Evolutionary conservation across 2,797 vertebrate species (phyloP).

Genomic region (Cetoscarus ocellatus): DNA sequence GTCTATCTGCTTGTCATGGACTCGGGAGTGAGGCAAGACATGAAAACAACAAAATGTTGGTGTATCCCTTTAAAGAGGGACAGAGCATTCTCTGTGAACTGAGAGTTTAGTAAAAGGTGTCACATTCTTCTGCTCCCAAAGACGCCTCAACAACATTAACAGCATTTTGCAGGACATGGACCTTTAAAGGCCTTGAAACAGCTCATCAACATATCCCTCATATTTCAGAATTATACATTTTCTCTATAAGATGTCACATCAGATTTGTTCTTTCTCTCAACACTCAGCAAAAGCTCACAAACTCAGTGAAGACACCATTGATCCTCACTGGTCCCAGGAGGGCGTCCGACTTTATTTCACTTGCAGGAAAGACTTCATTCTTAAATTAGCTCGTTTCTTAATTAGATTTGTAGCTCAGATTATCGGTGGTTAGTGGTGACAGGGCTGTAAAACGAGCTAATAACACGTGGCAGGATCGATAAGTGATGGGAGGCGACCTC

Average conservation of each 20-base stretch:
- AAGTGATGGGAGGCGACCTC: constrained; percentile 8
- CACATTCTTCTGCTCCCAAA: no score
- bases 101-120: no score
- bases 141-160: no score
- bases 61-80: no score
- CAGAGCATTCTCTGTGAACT: no score
- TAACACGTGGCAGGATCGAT: constrained; percentile 8
- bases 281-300: constrained; percentile 19
- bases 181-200: no score
- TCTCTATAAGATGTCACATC: constrained; percentile 1
- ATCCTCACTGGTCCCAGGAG: constrained; percentile 19
- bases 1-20: no score
- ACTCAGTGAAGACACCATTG: constrained; percentile 16
- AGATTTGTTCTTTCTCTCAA: constrained; percentile 7
- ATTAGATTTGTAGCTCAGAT: constrained; percentile 44
- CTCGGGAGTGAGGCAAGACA: no score
- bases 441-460: constrained; percentile 2
- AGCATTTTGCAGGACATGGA: no score
- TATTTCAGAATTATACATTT: neutral
- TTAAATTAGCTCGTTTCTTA: constrained; percentile 41
- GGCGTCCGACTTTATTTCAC: constrained; percentile 30
- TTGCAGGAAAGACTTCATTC: constrained; percentile 25
- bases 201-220: neutral
- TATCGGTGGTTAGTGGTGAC: constrained; percentile 14
- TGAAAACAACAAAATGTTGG: no score